Percentiles rank a stretch among this genome's conserved stretches.
Evolutionary conservation across 2,797 vertebrate species (phyloP).

Genomic region (Harpagifer antarcticus): DNA sequence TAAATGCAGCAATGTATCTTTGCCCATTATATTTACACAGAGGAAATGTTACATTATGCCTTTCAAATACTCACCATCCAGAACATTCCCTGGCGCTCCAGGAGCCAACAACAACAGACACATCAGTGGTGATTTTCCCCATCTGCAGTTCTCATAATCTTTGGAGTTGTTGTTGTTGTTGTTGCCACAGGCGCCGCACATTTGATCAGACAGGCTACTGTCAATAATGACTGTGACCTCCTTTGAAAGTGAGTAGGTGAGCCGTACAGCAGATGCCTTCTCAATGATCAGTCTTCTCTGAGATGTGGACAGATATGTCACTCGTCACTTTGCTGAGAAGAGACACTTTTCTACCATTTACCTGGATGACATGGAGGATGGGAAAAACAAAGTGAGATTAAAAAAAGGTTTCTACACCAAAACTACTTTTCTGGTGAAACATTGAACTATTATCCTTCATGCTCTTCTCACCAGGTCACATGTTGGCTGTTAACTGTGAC

Average conservation of each 20-base stretch:
- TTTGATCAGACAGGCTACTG: slow-evolving; percentile 54
- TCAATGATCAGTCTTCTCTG: slow-evolving; percentile 65
- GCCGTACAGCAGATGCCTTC: slow-evolving; percentile 64
- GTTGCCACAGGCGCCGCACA: slow-evolving; percentile 88
- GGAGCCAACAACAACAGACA: slow-evolving; percentile 66
- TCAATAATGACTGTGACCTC: slow-evolving; percentile 71
- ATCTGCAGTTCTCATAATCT: slow-evolving; percentile 68
- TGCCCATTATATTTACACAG: slow-evolving; percentile 8
- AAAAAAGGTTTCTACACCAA: background rate
- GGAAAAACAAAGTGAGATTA: background rate
- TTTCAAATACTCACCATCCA: slow-evolving; percentile 80
- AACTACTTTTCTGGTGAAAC: background rate
- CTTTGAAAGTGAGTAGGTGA: slow-evolving; percentile 73
- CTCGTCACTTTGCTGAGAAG: slow-evolving; percentile 69
- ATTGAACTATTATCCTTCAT: background rate
- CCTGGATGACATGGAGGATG: slow-evolving; percentile 57
- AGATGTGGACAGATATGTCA: slow-evolving; percentile 64
- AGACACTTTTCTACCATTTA: slow-evolving; percentile 79
- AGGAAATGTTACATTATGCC: background rate
- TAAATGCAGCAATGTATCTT: slow-evolving; percentile 23
- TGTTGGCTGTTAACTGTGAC: slow-evolving; percentile 78
- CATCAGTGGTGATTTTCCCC: slow-evolving; percentile 58
- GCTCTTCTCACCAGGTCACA: slow-evolving; percentile 80
- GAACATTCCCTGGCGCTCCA: slow-evolving; percentile 85
- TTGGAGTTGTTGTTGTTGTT: slow-evolving; percentile 72